Percentiles rank a stretch among this genome's conserved stretches.
These are phyloP conservation scores for Perca flavescens DNA, from an alignment of 2,113 vertebrate genomes.

Conservation along the genomic window DNA sequence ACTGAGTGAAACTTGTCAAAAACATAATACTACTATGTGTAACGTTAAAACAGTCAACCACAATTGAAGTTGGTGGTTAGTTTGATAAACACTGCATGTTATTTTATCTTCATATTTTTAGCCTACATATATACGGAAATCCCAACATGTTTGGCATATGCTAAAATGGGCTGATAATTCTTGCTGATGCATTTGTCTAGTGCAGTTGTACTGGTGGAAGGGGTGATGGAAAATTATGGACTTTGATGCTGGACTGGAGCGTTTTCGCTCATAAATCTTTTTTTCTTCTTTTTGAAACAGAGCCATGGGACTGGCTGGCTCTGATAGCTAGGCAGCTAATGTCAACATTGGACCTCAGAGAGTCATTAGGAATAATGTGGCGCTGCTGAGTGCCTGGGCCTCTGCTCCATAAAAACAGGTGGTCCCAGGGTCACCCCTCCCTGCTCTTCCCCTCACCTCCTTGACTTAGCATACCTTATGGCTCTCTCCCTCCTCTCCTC, in stretches of 20 bases:
- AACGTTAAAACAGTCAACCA: background rate
- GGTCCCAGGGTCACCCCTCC: constrained; percentile 72
- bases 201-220: background rate
- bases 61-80: background rate
- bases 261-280: constrained; percentile 37
- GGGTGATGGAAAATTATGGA: constrained; percentile 10
- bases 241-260: constrained; percentile 25
- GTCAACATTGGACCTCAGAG: constrained; percentile 70
- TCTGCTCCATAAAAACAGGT: constrained; percentile 73
- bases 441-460: constrained; percentile 38
- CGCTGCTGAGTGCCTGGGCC: constrained; percentile 52
- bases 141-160: background rate
- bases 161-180: background rate
- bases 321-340: constrained; percentile 67
- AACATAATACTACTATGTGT: background rate
- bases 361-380: constrained; percentile 74
- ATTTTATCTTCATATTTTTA: background rate
- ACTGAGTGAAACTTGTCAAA: background rate
- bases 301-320: constrained; percentile 46
- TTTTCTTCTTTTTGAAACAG: constrained; percentile 47
- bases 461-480: constrained; percentile 65
- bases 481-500: constrained; percentile 7
- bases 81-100: background rate
- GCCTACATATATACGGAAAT: too few species aligned
- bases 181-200: background rate